Conservation (phyloP, 2,888 invertebrate genomes). For the Syrista parreyssii region DNA sequence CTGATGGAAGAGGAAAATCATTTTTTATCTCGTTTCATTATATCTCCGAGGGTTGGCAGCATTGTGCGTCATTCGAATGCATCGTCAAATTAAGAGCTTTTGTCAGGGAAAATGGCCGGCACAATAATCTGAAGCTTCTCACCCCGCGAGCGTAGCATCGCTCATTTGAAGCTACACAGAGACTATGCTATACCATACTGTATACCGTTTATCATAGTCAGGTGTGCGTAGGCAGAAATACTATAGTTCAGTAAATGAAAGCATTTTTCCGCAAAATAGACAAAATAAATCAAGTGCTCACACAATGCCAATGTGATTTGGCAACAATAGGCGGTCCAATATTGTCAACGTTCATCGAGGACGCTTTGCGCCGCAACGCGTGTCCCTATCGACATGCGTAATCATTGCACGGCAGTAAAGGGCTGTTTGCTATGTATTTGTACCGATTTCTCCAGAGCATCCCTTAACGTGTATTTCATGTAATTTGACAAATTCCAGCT, state of each 20-base stretch:
- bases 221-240: background rate
- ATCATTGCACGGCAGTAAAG: background rate
- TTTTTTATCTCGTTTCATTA: conserved; percentile 32
- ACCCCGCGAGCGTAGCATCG: background rate
- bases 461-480: background rate
- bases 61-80: conserved; percentile 37
- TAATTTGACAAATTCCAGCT: background rate
- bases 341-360: background rate
- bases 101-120: conserved; percentile 32
- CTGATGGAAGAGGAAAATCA: conserved; percentile 24
- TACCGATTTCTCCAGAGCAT: background rate
- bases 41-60: conserved; percentile 21
- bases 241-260: conserved; percentile 39
- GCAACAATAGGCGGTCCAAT: conserved; percentile 32
- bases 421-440: background rate
- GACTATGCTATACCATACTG: background rate
- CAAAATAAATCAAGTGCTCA: conserved; percentile 50
- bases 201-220: background rate
- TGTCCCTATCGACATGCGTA: background rate
- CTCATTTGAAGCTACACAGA: background rate
- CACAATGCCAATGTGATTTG: conserved; percentile 42
- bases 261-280: conserved; percentile 52
- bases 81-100: conserved; percentile 52
- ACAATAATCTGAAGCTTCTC: background rate
- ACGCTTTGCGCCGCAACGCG: background rate